Percentiles rank a stretch among this genome's conserved stretches.
These are phyloP conservation scores for Syngnathus floridae DNA, from an alignment of 2,113 vertebrate species.

Conservation along the genomic window DNA sequence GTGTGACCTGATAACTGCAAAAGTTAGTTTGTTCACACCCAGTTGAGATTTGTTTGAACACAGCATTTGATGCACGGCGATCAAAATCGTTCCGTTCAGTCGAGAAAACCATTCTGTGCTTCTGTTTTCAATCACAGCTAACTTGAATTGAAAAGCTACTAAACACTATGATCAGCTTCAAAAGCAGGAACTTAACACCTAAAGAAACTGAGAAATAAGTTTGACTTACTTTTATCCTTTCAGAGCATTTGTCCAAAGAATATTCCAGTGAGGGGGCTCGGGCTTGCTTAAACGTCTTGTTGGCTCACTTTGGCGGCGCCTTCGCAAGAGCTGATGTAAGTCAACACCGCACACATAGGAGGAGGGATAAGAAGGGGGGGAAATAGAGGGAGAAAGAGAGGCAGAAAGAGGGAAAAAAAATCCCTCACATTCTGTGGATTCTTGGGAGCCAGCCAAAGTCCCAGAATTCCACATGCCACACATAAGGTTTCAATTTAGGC, in stretches of 20 bases:
- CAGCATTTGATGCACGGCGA: background rate
- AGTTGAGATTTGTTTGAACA: background rate
- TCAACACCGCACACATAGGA: constrained; percentile 74
- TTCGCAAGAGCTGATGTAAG: constrained; percentile 87
- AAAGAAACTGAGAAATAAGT: background rate
- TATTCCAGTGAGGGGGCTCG: constrained; percentile 35
- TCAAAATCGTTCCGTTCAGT: background rate
- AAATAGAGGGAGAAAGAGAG: constrained; percentile 29
- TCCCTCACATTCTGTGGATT: constrained; percentile 86
- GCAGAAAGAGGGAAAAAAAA: constrained; percentile 31
- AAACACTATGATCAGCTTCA: background rate
- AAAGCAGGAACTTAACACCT: background rate
- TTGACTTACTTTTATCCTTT: constrained; percentile 35
- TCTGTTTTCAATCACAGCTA: background rate
- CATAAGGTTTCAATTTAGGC: constrained; percentile 97
- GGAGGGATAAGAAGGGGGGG: constrained; percentile 18
- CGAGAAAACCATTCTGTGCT: background rate
- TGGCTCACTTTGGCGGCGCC: constrained; percentile 30
- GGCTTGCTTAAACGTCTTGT: constrained; percentile 14
- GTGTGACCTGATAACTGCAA: background rate
- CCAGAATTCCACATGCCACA: constrained; percentile 88
- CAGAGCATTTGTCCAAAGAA: constrained; percentile 67
- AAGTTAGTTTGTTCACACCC: background rate
- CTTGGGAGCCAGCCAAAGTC: constrained; percentile 85
- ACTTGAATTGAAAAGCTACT: background rate